Percentiles rank a stretch among this genome's conserved stretches.
Evolutionary conservation across 1,140 invertebrate genomes (phyloP).

Genomic region (Bombus turneri): DNA sequence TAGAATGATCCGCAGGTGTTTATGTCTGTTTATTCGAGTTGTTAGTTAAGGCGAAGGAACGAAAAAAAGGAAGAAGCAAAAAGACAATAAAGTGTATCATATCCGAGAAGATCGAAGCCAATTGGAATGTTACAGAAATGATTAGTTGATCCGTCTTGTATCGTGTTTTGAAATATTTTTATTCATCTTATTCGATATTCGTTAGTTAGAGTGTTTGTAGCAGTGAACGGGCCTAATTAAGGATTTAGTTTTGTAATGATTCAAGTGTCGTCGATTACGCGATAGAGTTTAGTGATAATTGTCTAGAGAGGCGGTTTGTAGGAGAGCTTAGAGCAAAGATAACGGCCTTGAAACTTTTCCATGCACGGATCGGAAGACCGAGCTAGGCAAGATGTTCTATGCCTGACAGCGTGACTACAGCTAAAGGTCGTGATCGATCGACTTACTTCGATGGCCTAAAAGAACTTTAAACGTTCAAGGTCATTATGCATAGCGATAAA

Average conservation of each 20-base stretch:
- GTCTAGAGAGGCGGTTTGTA: not conserved
- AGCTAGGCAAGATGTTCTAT: slow-evolving; percentile 46
- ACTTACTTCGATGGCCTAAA: slow-evolving; percentile 63
- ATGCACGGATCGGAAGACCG: slow-evolving; percentile 19
- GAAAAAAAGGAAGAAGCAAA: not conserved
- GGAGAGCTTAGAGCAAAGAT: slow-evolving; percentile 29
- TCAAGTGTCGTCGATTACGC: slow-evolving; percentile 21
- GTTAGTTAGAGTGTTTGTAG: not conserved
- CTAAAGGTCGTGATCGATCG: slow-evolving; percentile 67
- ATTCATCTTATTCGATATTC: not conserved
- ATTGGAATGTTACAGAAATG: not conserved
- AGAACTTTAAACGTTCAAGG: slow-evolving; percentile 64
- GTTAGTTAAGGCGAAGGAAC: not conserved
- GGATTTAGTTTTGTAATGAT: slow-evolving; percentile 24
- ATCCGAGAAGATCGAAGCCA: not conserved
- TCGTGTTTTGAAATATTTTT: not conserved
- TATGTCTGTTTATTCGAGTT: not conserved
- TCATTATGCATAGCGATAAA: slow-evolving; percentile 60
- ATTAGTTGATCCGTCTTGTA: not conserved
- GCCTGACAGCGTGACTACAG: slow-evolving; percentile 47
- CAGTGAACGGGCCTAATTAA: slow-evolving; percentile 26
- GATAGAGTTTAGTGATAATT: slow-evolving; percentile 20
- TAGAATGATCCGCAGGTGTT: not conserved
- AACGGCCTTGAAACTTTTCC: slow-evolving; percentile 48
- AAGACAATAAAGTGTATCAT: too few relatives aligned